phyloP scores from a whole-genome alignment of 2,797 vertebrate genomes.

The Cossypha dichroa region DNA sequence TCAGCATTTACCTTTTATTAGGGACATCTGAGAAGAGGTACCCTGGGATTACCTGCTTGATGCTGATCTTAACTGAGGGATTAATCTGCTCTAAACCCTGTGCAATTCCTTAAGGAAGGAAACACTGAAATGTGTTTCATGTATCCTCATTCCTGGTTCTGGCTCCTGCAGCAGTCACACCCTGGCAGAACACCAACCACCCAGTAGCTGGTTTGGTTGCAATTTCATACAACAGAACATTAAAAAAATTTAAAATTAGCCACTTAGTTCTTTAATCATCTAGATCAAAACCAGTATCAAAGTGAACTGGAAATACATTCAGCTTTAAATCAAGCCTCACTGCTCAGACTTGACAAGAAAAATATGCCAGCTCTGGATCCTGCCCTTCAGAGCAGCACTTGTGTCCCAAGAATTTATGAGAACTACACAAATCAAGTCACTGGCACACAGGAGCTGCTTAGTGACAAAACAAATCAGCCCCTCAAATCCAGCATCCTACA shows the following conservation, averaged over 20 bases:
- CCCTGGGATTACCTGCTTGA: not conserved
- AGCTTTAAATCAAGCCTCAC: not conserved
- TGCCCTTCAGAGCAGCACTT: not conserved
- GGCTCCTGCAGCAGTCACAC: not conserved
- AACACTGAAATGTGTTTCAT: not conserved
- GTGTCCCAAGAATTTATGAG: not conserved
- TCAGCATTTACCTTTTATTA: not conserved
- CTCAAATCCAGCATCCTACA: not conserved
- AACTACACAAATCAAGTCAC: not conserved
- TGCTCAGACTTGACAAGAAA: not conserved
- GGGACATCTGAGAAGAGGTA: not conserved
- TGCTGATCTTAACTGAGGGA: not conserved
- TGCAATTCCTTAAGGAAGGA: not conserved
- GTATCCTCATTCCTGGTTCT: not conserved
- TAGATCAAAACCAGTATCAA: slow-evolving; percentile 3
- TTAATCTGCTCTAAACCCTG: not conserved
- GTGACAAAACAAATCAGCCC: not conserved
- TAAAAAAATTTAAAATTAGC: not conserved
- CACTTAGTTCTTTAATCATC: not conserved
- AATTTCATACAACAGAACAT: not conserved
- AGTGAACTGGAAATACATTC: not conserved
- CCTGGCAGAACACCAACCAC: not conserved
- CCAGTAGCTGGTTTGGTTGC: not conserved
- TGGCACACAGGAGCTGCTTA: not conserved
- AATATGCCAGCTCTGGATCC: not conserved